A percentile compares a stretch with the other conserved stretches of the same genome.
Evolutionary conservation across 2,113 vertebrate species (phyloP).

Genomic region (Paratilapia polleni): DNA sequence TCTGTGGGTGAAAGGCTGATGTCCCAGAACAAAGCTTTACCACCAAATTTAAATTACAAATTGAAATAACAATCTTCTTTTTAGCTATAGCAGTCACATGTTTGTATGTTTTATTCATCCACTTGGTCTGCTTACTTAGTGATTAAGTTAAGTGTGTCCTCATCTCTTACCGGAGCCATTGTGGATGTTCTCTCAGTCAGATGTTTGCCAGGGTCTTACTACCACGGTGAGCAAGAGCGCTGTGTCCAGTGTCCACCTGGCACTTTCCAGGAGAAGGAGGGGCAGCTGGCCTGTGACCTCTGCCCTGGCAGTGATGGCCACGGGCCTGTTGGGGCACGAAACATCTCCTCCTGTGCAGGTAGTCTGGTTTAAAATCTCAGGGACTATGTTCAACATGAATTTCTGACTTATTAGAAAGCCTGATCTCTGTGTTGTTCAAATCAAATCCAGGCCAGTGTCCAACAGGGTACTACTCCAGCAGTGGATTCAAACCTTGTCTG

Average conservation of each 20-base stretch:
- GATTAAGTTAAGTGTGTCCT: not conserved
- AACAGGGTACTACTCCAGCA: conserved; percentile 88
- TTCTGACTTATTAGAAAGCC: not conserved
- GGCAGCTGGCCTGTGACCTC: conserved; percentile 96
- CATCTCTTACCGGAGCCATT: conserved; percentile 60
- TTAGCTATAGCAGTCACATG: too few relatives aligned
- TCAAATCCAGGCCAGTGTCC: conserved; percentile 88
- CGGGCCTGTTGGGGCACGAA: conserved; percentile 89
- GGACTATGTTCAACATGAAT: not conserved
- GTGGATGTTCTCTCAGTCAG: conserved; percentile 91
- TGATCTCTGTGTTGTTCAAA: not conserved
- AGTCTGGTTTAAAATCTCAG: not conserved
- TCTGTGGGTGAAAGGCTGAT: too few relatives aligned
- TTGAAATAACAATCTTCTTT: not conserved
- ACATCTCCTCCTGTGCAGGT: conserved; percentile 94
- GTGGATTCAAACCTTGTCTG: conserved; percentile 95
- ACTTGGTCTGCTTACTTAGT: not conserved
- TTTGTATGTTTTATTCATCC: not conserved
- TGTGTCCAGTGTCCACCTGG: conserved; percentile 92
- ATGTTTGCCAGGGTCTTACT: conserved; percentile 94
- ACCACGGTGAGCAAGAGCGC: conserved; percentile 95
- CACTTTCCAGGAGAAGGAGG: conserved; percentile 97
- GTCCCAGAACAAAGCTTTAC: not conserved
- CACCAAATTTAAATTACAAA: not conserved
- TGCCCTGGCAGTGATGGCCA: conserved; percentile 95